Percentiles rank a stretch among this genome's conserved stretches.
phyloP scores from a whole-genome alignment of 2,797 vertebrate genomes.

The Halcyon smyrnensis region DNA sequence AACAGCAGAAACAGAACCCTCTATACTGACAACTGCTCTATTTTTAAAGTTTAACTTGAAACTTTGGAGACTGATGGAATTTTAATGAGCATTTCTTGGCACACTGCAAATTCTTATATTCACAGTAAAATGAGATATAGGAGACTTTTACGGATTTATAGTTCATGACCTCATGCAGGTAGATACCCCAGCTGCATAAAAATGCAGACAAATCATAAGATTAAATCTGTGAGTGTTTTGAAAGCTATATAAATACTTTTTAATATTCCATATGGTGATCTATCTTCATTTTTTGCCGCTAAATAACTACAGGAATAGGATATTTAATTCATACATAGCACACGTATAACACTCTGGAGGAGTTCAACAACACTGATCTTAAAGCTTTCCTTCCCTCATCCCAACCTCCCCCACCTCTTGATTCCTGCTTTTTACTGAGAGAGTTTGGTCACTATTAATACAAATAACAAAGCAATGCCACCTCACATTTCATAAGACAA shows the following conservation, averaged over 20 bases:
- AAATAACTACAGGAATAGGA: not conserved
- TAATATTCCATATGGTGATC: not conserved
- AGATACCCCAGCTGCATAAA: not conserved
- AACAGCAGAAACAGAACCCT: not conserved
- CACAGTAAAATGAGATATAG: not conserved
- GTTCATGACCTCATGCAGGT: not conserved
- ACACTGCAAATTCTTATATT: constrained; percentile 31
- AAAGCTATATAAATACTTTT: not conserved
- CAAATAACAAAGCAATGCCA: not conserved
- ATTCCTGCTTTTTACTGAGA: not conserved
- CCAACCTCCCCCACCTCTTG: not conserved
- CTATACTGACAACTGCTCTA: constrained; percentile 30
- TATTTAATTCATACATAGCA: not conserved
- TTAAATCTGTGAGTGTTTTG: not conserved
- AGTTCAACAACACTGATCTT: not conserved
- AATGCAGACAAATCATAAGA: not conserved
- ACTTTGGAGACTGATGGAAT: constrained; percentile 59
- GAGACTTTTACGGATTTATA: not conserved
- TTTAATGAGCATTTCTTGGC: constrained; percentile 66
- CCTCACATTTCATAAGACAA: not conserved
- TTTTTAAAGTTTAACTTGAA: constrained; percentile 67
- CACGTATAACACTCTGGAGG: not conserved
- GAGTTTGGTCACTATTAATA: not conserved
- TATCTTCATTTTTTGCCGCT: not conserved
- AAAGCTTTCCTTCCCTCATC: not conserved